Conservation (phyloP, 1,140 invertebrate genomes). For the Achroia grisella region DNA sequence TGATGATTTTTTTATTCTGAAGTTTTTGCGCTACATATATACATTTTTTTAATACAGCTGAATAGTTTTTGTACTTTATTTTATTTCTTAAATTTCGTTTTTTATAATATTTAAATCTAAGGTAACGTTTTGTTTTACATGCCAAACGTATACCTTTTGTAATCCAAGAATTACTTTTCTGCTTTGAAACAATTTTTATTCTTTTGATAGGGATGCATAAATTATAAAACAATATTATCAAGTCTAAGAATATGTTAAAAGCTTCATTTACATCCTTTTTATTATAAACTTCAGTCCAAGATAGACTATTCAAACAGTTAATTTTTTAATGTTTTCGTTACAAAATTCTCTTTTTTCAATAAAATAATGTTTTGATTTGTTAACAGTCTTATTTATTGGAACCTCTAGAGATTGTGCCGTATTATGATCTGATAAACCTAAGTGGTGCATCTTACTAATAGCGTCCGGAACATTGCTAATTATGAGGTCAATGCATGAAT, state of each 20-base stretch:
- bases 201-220: conserved; percentile 3
- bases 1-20: neutral
- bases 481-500: neutral
- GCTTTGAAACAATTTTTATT: no score
- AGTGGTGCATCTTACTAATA: conserved; percentile 2
- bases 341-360: conserved; percentile 3
- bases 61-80: neutral
- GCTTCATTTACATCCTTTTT: conserved; percentile 5
- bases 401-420: conserved; percentile 2
- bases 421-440: conserved; percentile 16
- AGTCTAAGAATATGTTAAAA: conserved; percentile 10
- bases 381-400: neutral
- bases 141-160: conserved; percentile 1
- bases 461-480: neutral
- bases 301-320: neutral
- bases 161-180: conserved; percentile 11
- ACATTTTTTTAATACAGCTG: conserved; percentile 1
- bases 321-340: conserved; percentile 7
- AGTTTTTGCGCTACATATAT: neutral
- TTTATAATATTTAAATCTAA: neutral
- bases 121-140: neutral
- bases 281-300: conserved; percentile 6
- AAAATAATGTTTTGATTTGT: neutral
- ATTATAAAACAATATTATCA: conserved; percentile 9
- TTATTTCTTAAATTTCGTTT: neutral